Conservation (phyloP, 2,888 invertebrate genomes). For the Tetramorium bicarinatum region DNA sequence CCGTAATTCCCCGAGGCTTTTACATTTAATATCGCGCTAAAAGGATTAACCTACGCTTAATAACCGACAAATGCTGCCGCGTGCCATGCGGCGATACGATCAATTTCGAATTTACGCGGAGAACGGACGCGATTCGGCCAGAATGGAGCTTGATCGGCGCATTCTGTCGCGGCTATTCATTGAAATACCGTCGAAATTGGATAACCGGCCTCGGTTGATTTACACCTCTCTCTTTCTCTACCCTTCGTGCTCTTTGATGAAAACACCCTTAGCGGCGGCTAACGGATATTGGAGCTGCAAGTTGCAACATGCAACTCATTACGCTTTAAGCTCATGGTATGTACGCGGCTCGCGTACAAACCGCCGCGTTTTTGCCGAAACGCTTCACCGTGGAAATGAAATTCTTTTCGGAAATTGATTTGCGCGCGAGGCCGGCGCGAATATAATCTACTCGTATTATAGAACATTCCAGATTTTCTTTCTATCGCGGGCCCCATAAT, state of each 20-base stretch:
- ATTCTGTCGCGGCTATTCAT: slow-evolving; percentile 10
- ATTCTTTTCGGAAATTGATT: slow-evolving; percentile 5
- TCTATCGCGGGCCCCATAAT: background rate
- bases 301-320: background rate
- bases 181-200: slow-evolving; percentile 37
- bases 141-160: slow-evolving; percentile 50
- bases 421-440: background rate
- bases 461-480: slow-evolving; percentile 21
- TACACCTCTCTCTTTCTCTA: too few relatives aligned
- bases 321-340: slow-evolving; percentile 6
- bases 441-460: slow-evolving; percentile 3
- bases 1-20: slow-evolving; percentile 8
- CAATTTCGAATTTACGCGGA: slow-evolving; percentile 34
- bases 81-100: slow-evolving; percentile 5
- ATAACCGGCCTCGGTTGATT: slow-evolving; percentile 30
- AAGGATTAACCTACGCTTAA: slow-evolving; percentile 33
- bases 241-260: background rate
- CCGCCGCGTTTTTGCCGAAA: background rate
- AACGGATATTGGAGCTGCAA: background rate
- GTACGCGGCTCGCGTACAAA: background rate
- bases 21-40: slow-evolving; percentile 31
- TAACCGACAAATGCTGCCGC: slow-evolving; percentile 30
- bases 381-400: background rate
- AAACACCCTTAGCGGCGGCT: background rate
- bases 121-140: background rate